Conservation (phyloP, 2,113 vertebrate genomes). For the Podilymbus podiceps region DNA sequence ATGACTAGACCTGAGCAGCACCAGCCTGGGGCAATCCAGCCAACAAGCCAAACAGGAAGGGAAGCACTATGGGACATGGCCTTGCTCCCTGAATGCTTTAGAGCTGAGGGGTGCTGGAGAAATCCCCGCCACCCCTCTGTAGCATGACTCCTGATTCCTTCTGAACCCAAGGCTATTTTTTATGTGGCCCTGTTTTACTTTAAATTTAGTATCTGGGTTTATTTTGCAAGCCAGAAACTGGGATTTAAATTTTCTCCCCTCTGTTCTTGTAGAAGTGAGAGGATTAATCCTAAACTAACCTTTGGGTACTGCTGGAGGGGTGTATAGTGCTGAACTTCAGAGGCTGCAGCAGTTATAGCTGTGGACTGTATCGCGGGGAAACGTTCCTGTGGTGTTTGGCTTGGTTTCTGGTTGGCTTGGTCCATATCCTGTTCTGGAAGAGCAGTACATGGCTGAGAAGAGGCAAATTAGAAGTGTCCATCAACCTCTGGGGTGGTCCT, state of each 20-base stretch:
- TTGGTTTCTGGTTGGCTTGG: constrained; percentile 62
- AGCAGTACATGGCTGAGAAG: constrained; percentile 52
- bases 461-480: background rate
- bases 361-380: background rate
- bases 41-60: constrained; percentile 52
- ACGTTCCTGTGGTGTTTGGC: constrained; percentile 39
- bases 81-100: background rate
- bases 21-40: background rate
- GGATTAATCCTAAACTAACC: background rate
- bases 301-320: background rate
- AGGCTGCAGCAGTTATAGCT: background rate
- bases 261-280: background rate
- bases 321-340: background rate
- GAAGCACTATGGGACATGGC: background rate
- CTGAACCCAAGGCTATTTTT: background rate
- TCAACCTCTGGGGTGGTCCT: background rate
- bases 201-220: background rate
- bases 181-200: background rate
- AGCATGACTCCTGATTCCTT: background rate
- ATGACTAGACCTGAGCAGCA: constrained; percentile 75
- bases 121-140: background rate
- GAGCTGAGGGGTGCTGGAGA: background rate
- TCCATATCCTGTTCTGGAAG: constrained; percentile 44
- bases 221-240: background rate
- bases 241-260: background rate